These are phyloP conservation scores for Betta splendens DNA, from an alignment of 2,797 vertebrate genomes.

Conservation along the genomic window DNA sequence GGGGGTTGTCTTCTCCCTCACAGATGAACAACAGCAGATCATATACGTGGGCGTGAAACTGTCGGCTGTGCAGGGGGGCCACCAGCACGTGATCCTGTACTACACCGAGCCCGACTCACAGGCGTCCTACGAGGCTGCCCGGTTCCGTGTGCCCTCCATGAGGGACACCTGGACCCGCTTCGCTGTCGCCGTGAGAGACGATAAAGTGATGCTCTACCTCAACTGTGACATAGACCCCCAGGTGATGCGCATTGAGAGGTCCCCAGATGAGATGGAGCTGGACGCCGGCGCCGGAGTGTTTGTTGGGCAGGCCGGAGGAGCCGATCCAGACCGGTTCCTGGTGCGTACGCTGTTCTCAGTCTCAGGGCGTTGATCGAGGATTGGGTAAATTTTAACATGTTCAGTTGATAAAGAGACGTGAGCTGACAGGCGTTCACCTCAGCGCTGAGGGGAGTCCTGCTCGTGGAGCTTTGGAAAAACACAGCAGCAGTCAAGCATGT, in stretches of 20 bases:
- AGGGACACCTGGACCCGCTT: conserved; percentile 87
- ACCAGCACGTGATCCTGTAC: conserved; percentile 87
- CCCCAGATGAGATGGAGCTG: conserved; percentile 86
- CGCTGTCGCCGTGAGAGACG: conserved; percentile 85
- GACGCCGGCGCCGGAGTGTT: conserved; percentile 87
- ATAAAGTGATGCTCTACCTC: conserved; percentile 83
- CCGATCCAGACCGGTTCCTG: conserved; percentile 89
- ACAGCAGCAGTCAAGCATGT: conserved; percentile 16
- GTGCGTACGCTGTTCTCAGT: conserved; percentile 71
- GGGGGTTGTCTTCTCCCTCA: conserved; percentile 89
- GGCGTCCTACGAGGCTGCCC: conserved; percentile 80
- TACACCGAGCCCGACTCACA: conserved; percentile 86
- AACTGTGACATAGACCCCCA: conserved; percentile 85
- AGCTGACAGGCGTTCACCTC: no score
- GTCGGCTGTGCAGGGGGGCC: conserved; percentile 67
- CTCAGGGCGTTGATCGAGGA: not conserved
- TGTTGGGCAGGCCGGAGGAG: conserved; percentile 90
- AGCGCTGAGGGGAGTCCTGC: conserved; percentile 2
- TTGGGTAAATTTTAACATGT: no score
- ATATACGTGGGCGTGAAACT: conserved; percentile 91
- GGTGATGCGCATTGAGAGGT: conserved; percentile 79
- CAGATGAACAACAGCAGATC: conserved; percentile 84
- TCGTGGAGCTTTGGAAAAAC: conserved; percentile 10
- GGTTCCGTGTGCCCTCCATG: conserved; percentile 85
- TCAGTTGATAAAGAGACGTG: no score